These are phyloP conservation scores for Mythimna vitellina DNA, from an alignment of 2,888 invertebrate species.

Conservation along the genomic window DNA sequence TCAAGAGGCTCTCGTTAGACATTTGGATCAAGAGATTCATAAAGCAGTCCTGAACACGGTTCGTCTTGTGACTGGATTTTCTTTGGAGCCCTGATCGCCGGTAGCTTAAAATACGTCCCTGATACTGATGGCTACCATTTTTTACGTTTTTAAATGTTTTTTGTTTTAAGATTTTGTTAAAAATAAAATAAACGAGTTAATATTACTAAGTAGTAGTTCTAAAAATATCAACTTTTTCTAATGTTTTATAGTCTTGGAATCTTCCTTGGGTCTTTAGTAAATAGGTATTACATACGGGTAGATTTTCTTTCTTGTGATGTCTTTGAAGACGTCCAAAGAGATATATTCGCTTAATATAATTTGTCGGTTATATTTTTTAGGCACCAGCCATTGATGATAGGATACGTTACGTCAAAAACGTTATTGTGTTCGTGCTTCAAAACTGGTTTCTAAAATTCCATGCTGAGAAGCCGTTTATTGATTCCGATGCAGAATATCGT, in stretches of 20 bases:
- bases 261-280: not conserved
- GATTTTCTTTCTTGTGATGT: not conserved
- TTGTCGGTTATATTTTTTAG: slow-evolving; percentile 53
- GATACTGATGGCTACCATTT: too few species aligned
- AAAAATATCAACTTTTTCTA: too few species aligned
- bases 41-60: too few species aligned
- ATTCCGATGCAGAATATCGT: slow-evolving; percentile 57
- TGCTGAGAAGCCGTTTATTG: slow-evolving; percentile 54
- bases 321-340: slow-evolving; percentile 8
- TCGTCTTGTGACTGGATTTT: too few species aligned
- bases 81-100: too few species aligned
- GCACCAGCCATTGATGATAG: slow-evolving; percentile 46
- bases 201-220: too few species aligned
- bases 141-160: too few species aligned
- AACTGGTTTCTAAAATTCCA: slow-evolving; percentile 61
- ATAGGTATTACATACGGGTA: not conserved
- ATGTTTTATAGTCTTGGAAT: not conserved
- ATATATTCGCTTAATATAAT: slow-evolving; percentile 21
- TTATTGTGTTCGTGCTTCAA: slow-evolving; percentile 55
- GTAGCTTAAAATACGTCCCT: too few species aligned
- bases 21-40: too few species aligned
- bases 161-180: too few species aligned
- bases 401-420: slow-evolving; percentile 55
- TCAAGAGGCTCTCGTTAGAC: too few species aligned
- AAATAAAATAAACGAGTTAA: too few species aligned